Percentiles rank a stretch among this genome's conserved stretches.
Conservation (phyloP, 2,113 vertebrate genomes). For the Vombatus ursinus region DNA sequence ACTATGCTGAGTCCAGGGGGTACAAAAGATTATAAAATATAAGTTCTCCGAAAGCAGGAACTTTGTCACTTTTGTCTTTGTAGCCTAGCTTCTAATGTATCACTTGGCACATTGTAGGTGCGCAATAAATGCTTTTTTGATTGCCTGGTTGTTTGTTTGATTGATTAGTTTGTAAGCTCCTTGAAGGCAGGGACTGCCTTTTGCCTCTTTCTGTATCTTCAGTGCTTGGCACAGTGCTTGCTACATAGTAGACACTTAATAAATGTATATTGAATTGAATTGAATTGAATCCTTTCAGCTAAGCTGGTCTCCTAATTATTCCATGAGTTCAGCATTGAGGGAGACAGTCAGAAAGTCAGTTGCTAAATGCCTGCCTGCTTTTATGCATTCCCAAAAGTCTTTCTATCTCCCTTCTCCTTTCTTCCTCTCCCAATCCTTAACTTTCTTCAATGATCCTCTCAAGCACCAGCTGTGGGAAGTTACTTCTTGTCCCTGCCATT, state of each 20-base stretch:
- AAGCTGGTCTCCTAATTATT: too few relatives aligned
- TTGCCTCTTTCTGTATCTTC: background rate
- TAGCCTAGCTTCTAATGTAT: background rate
- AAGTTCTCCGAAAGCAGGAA: too few relatives aligned
- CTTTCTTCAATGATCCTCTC: background rate
- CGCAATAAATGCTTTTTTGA: background rate
- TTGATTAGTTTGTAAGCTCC: background rate
- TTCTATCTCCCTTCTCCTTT: background rate
- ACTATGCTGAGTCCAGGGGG: too few relatives aligned
- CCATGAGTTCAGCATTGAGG: background rate
- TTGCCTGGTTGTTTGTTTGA: background rate
- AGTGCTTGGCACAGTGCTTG: background rate
- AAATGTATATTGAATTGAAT: background rate
- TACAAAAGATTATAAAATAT: too few relatives aligned
- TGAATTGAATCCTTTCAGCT: background rate
- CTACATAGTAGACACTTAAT: background rate
- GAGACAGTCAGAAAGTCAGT: background rate
- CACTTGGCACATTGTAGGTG: background rate
- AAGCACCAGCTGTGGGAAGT: background rate
- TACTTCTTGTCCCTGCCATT: background rate
- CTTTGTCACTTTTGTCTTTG: background rate
- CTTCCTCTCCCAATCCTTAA: background rate
- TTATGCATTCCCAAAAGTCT: background rate
- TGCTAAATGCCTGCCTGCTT: background rate
- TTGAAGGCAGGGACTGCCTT: background rate